Evolutionary conservation across 2,888 invertebrate genomes (phyloP), one percentile per base, ranked within the genome.

Genomic region (Aleiodes leptofemur): DNA sequence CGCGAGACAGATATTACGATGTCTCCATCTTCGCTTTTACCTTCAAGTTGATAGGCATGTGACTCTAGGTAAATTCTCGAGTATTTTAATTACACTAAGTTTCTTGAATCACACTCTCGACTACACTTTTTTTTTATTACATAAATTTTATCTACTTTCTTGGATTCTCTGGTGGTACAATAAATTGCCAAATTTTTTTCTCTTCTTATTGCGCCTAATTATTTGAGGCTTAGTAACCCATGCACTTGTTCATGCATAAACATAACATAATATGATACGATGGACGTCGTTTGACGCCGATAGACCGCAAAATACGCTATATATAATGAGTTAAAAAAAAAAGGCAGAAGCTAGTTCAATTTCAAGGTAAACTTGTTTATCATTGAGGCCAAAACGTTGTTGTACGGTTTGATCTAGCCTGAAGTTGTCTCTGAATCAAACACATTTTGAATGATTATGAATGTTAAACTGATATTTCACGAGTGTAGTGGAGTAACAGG

Each of bases 1-100:
- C 51, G 31, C 73, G 69, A 74, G 71, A 74, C 73, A 72, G 76
- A 78, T 75, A 76, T 76, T 74, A 77, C 73, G 38, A 53, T 57
- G 66, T 14, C 66, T 68, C 55, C n/a, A 55, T 68, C 68, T 31
- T 14, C 23, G 23, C 51, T 66, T 70, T 69, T 66, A 74, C 64
- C 72, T 53, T 61, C 50, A 16, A 51, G 51, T 9, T 68, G 51
- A 68, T 64, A 16, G 48, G 48, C 43, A 64, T 64, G 55, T n/a
- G 48, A 64, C 23, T 61, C 14, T 23, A 34, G 14, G 64, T n/a
- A 64, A 43, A 64, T 34, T 31, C 14, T 43, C 38, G 8, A 61
- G 29, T 31, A 13, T 34, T 64, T 64, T 48, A 64, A 64, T 64
- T 64, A 64, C 64, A 64, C 64, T 23, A 16, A 23, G 43, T 48